These are phyloP conservation scores for Hirundichthys speculiger DNA, from an alignment of 2,113 vertebrate species.

Conservation along the genomic window DNA sequence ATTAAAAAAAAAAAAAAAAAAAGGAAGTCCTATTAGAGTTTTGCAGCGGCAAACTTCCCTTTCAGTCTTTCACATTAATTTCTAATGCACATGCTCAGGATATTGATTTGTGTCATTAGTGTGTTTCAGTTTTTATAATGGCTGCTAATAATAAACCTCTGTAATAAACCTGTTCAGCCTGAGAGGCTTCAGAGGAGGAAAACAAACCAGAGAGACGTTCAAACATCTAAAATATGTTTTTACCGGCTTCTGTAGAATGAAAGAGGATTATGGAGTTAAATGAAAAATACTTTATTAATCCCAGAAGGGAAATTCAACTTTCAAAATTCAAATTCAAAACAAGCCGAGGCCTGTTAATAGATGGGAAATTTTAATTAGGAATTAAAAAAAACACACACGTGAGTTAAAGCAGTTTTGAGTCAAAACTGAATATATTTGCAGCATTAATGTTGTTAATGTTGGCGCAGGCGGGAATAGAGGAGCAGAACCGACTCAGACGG, in stretches of 20 bases:
- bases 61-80: conserved; percentile 36
- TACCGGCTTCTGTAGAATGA: background rate
- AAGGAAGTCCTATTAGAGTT: conserved; percentile 45
- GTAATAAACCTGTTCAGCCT: conserved; percentile 8
- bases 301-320: no score
- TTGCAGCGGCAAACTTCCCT: conserved; percentile 39
- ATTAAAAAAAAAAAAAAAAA: conserved; percentile 14
- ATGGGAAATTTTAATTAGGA: no score
- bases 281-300: no score
- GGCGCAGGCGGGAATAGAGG: no score
- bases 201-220: no score
- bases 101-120: conserved; percentile 56
- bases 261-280: background rate
- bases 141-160: conserved; percentile 44
- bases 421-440: no score
- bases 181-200: background rate
- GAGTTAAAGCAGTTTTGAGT: no score
- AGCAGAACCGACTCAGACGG: no score
- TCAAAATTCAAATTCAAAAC: no score
- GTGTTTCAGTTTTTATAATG: conserved; percentile 36
- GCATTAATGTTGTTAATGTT: no score
- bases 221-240: background rate
- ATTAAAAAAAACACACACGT: no score
- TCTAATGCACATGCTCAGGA: conserved; percentile 24
- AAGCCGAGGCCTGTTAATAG: no score